These are phyloP conservation scores for Amblyraja radiata DNA, from an alignment of 2,797 vertebrate species.

Conservation along the genomic window DNA sequence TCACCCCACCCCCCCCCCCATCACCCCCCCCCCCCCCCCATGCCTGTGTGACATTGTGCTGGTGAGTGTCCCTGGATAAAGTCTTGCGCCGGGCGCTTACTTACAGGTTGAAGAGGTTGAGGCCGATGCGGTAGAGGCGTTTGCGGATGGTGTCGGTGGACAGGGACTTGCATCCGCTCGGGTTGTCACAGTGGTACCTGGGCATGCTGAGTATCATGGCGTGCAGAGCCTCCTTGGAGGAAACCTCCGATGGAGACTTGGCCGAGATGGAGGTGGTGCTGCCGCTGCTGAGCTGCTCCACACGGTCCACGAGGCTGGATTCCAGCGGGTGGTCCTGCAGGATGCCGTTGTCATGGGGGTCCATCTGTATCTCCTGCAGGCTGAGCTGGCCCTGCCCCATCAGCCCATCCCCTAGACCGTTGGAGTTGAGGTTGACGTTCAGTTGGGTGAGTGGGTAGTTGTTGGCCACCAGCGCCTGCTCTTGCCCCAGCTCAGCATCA, in stretches of 20 bases:
- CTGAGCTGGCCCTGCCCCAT: slow-evolving; percentile 54
- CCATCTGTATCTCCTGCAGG: slow-evolving; percentile 53
- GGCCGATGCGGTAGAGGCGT: slow-evolving; percentile 91
- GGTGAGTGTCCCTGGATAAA: not conserved
- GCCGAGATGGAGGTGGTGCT: slow-evolving; percentile 76
- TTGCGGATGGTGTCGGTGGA: slow-evolving; percentile 97
- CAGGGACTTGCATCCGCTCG: slow-evolving; percentile 82
- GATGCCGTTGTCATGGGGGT: slow-evolving; percentile 52
- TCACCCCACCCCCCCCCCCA: not conserved
- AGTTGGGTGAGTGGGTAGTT: slow-evolving; percentile 60
- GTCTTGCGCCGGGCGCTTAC: slow-evolving; percentile 48
- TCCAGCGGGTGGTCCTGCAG: slow-evolving; percentile 65
- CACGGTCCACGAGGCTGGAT: slow-evolving; percentile 70
- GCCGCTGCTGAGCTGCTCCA: slow-evolving; percentile 75
- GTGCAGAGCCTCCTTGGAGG: slow-evolving; percentile 88
- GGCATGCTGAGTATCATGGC: slow-evolving; percentile 92
- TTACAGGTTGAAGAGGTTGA: slow-evolving; percentile 98
- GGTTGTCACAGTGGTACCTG: slow-evolving; percentile 89
- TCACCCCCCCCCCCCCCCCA: too few species aligned
- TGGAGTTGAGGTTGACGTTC: slow-evolving; percentile 51
- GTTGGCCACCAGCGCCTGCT: slow-evolving; percentile 40
- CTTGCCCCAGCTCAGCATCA: slow-evolving; percentile 37
- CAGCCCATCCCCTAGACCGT: slow-evolving; percentile 44
- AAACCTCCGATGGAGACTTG: slow-evolving; percentile 73
- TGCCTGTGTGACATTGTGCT: not conserved